Evolutionary conservation across 2,888 invertebrate species (phyloP), one percentile per base, ranked within the genome.

Genomic region (Ectemnius lituratus): DNA sequence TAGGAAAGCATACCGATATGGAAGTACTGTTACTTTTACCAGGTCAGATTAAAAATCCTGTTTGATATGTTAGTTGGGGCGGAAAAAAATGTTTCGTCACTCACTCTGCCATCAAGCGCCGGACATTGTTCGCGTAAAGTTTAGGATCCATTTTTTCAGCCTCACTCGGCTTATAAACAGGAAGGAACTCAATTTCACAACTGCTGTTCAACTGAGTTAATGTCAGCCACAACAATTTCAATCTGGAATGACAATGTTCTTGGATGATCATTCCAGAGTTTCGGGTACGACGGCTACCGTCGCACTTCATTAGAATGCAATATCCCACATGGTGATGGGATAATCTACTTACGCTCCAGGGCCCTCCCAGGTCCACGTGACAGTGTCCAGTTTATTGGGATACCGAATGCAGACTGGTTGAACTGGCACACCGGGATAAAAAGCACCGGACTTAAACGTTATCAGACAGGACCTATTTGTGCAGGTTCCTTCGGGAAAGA

Each of bases 401-500:
- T 98, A 99, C 68, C 96, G 93, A 74, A 99, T 95, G 87, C 97
- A 95, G 14, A 99, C 97, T 0, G 98, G 98, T 89, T 99, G 99
- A 1, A 99, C 96, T 0, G 99, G 98, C 14, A 98, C 97, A 0
- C 98, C 98, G 0, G 98, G 98, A 91, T 97, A 97, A 91, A 99
- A 99, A 13, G 98, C 98, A 56, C 98, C 98, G 2, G 95, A 95
- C 90, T 97, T 97, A 91, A 97, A 97, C 49, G 96, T 96, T 84
- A 97, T 96, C 84, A 99, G 92, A 88, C 97, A 97, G 0, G 96
- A 95, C 28, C 98, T 94, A 92, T 99, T 99, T 45, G 98, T 98
- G 91, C 98, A 98, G 0, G 99, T 99, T 62, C 98, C 99, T 91
- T 99, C 98, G 0, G 98, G 97, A 91, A 98, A 99, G 86, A 99